These are phyloP conservation scores for Sebastolobus alascanus DNA, from an alignment of 2,797 vertebrate genomes.

Conservation along the genomic window DNA sequence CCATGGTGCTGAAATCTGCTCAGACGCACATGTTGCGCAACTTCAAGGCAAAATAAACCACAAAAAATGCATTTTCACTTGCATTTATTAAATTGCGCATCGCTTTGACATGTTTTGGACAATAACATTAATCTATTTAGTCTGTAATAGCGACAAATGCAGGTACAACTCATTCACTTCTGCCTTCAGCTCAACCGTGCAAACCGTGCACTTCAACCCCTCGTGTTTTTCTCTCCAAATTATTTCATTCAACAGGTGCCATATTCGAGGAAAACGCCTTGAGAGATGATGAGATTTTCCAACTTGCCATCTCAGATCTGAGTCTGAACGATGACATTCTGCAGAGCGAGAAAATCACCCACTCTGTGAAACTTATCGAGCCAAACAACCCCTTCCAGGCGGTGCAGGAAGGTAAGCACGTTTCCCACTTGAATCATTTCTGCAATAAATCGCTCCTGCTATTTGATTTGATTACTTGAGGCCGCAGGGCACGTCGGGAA, in stretches of 20 bases:
- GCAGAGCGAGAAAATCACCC: constrained; percentile 99
- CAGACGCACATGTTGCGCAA: neutral
- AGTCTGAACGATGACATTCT: constrained; percentile 98
- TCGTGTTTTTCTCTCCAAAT: neutral
- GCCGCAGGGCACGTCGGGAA: constrained; percentile 5
- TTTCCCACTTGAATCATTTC: neutral
- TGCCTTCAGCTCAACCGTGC: neutral
- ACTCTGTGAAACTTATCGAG: constrained; percentile 98
- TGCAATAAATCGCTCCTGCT: constrained; percentile 24
- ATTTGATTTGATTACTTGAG: constrained; percentile 45
- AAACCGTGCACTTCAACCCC: neutral
- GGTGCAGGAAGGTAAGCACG: constrained; percentile 95
- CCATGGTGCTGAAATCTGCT: constrained; percentile 62
- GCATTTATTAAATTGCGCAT: too few species aligned
- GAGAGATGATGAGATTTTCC: constrained; percentile 97
- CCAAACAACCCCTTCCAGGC: constrained; percentile 99
- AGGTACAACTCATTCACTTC: neutral
- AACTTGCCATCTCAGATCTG: constrained; percentile 97
- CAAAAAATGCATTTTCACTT: neutral
- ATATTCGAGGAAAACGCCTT: constrained; percentile 97
- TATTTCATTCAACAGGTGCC: constrained; percentile 87
- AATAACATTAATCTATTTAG: neutral
- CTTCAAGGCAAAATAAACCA: neutral
- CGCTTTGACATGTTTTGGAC: neutral
- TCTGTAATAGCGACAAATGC: neutral